Percentiles rank a stretch among this genome's conserved stretches.
phyloP scores from a whole-genome alignment of 2,888 invertebrate species.

The Cantharis rustica region DNA sequence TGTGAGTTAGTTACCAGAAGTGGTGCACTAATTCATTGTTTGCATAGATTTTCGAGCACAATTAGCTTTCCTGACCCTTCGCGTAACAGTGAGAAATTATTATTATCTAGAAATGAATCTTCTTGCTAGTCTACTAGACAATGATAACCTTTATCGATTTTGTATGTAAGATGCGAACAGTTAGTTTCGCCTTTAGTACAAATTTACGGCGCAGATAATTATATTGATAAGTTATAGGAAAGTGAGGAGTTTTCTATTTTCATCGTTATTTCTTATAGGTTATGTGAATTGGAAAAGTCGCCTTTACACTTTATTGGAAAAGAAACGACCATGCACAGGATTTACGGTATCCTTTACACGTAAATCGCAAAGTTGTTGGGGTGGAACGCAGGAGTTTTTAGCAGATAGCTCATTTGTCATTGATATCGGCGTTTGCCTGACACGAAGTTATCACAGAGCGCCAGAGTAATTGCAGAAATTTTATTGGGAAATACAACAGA shows the following conservation, averaged over 20 bases:
- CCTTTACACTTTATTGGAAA: conserved; percentile 49
- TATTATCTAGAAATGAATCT: conserved; percentile 24
- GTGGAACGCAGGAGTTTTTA: conserved; percentile 52
- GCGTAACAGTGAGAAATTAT: conserved; percentile 26
- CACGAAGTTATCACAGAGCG: conserved; percentile 43
- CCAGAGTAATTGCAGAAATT: conserved; percentile 46
- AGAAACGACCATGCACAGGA: conserved; percentile 47
- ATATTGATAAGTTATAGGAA: conserved; percentile 34
- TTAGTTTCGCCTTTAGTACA: conserved; percentile 3
- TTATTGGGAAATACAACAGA: conserved; percentile 35
- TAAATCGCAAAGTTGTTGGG: conserved; percentile 52
- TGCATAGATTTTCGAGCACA: conserved; percentile 23
- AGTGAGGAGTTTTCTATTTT: conserved; percentile 30
- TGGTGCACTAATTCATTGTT: conserved; percentile 23
- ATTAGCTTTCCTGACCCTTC: conserved; percentile 26
- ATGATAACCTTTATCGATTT: conserved; percentile 27
- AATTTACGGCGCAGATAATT: conserved; percentile 33
- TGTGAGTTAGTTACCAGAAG: conserved; percentile 14
- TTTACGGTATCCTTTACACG: conserved; percentile 52
- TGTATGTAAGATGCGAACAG: conserved; percentile 16
- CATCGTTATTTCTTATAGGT: conserved; percentile 28
- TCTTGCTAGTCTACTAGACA: conserved; percentile 23
- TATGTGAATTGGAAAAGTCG: conserved; percentile 32
- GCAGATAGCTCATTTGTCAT: conserved; percentile 53
- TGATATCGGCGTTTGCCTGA: conserved; percentile 47